phyloP scores from a whole-genome alignment of 2,888 invertebrate genomes.

The Pomacea canaliculata region DNA sequence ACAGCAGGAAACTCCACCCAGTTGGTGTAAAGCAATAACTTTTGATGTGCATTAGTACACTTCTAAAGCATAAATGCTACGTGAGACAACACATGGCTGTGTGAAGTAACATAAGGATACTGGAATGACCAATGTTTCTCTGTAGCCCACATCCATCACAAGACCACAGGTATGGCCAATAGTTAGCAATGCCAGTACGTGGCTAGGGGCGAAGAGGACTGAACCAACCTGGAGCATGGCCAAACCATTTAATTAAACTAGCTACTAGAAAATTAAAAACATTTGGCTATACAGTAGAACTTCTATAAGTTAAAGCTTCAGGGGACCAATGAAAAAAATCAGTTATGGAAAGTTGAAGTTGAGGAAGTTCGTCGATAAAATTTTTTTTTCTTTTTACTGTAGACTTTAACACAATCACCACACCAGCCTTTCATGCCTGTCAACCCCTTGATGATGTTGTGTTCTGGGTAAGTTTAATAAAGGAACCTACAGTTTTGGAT shows the following conservation, averaged over 20 bases:
- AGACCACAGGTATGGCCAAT: slow-evolving; percentile 86
- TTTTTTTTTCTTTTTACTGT: too few relatives aligned
- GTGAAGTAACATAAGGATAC: slow-evolving; percentile 71
- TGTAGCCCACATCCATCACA: slow-evolving; percentile 88
- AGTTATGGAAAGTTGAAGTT: too few relatives aligned
- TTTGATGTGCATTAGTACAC: too few relatives aligned
- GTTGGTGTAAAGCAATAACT: too few relatives aligned
- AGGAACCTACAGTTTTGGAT: too few relatives aligned
- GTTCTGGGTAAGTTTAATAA: too few relatives aligned
- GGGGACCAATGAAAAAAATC: too few relatives aligned
- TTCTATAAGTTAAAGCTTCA: too few relatives aligned
- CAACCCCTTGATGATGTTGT: not conserved
- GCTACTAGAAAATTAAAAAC: not conserved
- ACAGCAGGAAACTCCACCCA: too few relatives aligned
- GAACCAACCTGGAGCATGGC: slow-evolving; percentile 76
- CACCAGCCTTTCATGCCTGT: not conserved
- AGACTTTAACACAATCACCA: not conserved
- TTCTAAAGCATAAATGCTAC: too few relatives aligned
- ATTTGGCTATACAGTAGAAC: not conserved
- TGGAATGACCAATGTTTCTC: slow-evolving; percentile 84
- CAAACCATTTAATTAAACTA: not conserved
- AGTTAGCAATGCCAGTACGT: slow-evolving; percentile 85
- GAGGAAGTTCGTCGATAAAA: too few relatives aligned
- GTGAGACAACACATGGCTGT: too few relatives aligned
- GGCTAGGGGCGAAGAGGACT: slow-evolving; percentile 85